Conservation (phyloP, 2,797 vertebrate species). For the Nasua narica region DNA sequence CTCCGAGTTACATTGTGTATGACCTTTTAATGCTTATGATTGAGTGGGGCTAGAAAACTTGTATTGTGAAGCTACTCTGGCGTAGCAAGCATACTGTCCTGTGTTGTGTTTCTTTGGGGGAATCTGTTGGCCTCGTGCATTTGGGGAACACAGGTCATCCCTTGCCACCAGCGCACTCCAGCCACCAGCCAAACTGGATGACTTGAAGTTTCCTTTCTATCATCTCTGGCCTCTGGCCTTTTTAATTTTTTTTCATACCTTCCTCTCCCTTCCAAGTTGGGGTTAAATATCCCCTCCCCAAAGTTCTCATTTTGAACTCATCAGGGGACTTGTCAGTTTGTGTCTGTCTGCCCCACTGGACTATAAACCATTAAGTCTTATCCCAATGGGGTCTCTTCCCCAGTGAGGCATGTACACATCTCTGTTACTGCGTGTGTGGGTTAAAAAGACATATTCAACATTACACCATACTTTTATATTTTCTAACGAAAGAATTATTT, state of each 20-base stretch:
- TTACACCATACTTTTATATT: background rate
- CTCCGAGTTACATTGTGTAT: background rate
- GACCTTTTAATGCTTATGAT: background rate
- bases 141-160: background rate
- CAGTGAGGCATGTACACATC: background rate
- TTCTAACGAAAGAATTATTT: background rate
- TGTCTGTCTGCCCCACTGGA: background rate
- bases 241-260: background rate
- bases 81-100: background rate
- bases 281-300: background rate
- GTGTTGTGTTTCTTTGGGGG: background rate
- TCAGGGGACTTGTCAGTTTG: background rate
- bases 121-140: background rate
- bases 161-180: background rate
- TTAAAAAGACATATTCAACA: background rate
- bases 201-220: background rate
- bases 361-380: background rate
- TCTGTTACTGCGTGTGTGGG: background rate
- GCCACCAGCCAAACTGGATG: background rate
- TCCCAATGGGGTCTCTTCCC: background rate
- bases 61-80: background rate
- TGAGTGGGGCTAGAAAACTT: background rate
- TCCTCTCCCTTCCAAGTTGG: background rate
- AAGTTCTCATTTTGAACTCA: background rate
- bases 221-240: background rate